A percentile compares a stretch with the other conserved stretches of the same genome.
phyloP scores from a whole-genome alignment of 2,888 invertebrate genomes.

The Melieria crassipennis region DNA sequence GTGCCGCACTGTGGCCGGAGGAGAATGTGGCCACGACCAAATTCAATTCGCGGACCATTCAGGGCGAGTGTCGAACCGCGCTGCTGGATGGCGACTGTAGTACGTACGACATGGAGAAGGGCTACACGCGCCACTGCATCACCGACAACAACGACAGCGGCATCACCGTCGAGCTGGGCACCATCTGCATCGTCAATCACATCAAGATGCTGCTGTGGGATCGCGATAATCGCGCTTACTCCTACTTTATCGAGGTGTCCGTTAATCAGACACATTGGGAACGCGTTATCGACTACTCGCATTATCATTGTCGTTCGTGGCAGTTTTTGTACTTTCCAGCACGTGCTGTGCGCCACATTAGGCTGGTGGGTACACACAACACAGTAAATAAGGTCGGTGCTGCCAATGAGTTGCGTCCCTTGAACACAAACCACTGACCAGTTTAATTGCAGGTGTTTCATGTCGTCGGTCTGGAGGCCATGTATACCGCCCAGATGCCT shows the following conservation, averaged over 20 bases:
- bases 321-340: conserved; percentile 93
- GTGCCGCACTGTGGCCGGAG: conserved; percentile 84
- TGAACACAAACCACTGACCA: background rate
- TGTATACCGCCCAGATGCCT: conserved; percentile 81
- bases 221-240: conserved; percentile 79
- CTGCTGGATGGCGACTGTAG: conserved; percentile 89
- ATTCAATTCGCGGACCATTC: conserved; percentile 85
- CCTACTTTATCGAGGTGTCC: conserved; percentile 77
- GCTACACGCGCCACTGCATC: conserved; percentile 89
- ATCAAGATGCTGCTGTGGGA: conserved; percentile 95
- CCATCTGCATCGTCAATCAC: conserved; percentile 92
- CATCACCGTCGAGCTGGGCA: conserved; percentile 85
- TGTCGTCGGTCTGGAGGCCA: conserved; percentile 90
- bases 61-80: conserved; percentile 89
- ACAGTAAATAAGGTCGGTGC: conserved; percentile 85
- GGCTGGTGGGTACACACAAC: conserved; percentile 90
- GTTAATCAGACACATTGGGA: conserved; percentile 97
- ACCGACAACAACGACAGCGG: conserved; percentile 80
- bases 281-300: conserved; percentile 89
- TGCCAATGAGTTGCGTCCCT: too few relatives aligned
- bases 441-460: conserved; percentile 76
- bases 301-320: conserved; percentile 95
- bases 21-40: conserved; percentile 89
- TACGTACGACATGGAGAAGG: conserved; percentile 92
- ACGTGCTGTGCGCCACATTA: conserved; percentile 85